Conservation (phyloP, 2,797 vertebrate genomes). For the Chloroceryle amazona region DNA sequence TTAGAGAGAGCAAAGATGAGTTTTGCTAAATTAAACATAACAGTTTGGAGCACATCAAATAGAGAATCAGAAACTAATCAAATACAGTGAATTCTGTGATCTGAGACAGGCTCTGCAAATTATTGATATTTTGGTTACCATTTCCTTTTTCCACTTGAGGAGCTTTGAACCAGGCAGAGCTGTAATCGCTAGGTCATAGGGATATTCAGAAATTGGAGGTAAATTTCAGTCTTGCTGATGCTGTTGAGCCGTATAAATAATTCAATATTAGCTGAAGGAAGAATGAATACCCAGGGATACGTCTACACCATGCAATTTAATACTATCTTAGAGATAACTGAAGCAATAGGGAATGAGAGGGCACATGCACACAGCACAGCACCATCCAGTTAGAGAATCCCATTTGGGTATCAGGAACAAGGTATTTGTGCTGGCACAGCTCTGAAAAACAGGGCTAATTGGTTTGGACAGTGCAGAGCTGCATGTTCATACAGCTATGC, state of each 20-base stretch:
- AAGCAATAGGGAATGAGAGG: background rate
- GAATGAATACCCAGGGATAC: background rate
- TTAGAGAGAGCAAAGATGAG: slow-evolving; percentile 8
- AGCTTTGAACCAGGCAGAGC: background rate
- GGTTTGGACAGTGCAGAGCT: background rate
- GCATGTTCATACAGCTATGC: background rate
- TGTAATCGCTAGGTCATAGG: background rate
- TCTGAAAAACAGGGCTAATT: background rate
- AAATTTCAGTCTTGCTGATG: background rate
- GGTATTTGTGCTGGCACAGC: background rate
- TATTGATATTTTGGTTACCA: slow-evolving; percentile 17
- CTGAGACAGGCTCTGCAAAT: background rate
- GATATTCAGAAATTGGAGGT: slow-evolving; percentile 2
- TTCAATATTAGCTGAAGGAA: slow-evolving; percentile 31
- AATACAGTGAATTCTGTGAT: background rate
- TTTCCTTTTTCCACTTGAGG: background rate
- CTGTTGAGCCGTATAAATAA: slow-evolving; percentile 47
- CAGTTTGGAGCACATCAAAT: slow-evolving; percentile 9
- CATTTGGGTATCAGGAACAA: background rate
- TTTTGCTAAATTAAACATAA: slow-evolving; percentile 51
- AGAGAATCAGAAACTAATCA: slow-evolving; percentile 25
- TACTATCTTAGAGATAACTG: background rate
- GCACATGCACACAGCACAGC: background rate
- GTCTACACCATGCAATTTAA: background rate
- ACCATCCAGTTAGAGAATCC: background rate